Conservation (phyloP, 2,797 vertebrate genomes). For the Periophthalmus magnuspinnatus region DNA sequence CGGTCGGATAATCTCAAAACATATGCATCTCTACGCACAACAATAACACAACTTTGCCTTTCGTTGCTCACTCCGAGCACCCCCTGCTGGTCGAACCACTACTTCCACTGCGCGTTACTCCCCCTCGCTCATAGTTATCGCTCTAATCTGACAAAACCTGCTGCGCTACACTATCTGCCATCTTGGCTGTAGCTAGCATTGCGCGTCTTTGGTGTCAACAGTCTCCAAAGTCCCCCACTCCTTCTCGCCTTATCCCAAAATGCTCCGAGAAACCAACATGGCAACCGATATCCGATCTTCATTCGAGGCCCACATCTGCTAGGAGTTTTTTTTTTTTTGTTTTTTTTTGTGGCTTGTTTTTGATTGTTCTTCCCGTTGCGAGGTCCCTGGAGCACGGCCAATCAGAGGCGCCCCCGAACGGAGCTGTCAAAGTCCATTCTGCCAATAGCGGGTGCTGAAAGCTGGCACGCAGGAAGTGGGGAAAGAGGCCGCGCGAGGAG, state of each 20-base stretch:
- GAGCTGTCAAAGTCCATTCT: slow-evolving; percentile 78
- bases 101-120: background rate
- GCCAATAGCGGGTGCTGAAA: slow-evolving; percentile 76
- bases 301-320: slow-evolving; percentile 24
- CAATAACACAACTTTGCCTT: background rate
- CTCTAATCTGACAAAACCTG: slow-evolving; percentile 39
- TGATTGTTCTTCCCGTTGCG: slow-evolving; percentile 49
- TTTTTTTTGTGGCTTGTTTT: slow-evolving; percentile 46
- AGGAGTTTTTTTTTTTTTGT: slow-evolving; percentile 36
- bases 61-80: background rate
- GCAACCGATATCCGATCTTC: slow-evolving; percentile 40
- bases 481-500: slow-evolving; percentile 47
- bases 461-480: slow-evolving; percentile 66
- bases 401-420: slow-evolving; percentile 63
- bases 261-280: slow-evolving; percentile 35
- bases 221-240: slow-evolving; percentile 13
- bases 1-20: too few species aligned
- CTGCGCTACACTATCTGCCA: slow-evolving; percentile 48
- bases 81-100: slow-evolving; percentile 6
- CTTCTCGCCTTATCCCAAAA: slow-evolving; percentile 28
- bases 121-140: slow-evolving; percentile 20
- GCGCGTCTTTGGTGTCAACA: slow-evolving; percentile 30
- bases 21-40: too few species aligned
- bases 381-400: slow-evolving; percentile 65
- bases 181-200: slow-evolving; percentile 37